Conservation (phyloP, 2,888 invertebrate species). For the Buathra laborator region DNA sequence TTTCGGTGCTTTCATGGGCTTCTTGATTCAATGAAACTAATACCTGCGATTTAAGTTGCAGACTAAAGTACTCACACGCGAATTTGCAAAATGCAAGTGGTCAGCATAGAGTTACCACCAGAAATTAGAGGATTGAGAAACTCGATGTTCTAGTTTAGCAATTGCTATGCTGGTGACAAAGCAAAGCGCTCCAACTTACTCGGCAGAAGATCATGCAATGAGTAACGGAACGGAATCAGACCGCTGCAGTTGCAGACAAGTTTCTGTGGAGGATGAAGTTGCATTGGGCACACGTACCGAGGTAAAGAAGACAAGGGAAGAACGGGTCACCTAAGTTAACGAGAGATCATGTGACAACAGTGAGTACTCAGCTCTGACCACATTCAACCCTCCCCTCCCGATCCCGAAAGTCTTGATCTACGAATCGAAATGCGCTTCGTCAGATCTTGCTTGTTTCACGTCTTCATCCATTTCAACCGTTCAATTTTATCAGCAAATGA, state of each 20-base stretch:
- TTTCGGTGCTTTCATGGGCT: neutral
- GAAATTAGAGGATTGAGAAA: conserved; percentile 6
- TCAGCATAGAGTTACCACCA: neutral
- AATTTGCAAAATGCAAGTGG: no score
- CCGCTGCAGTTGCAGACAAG: neutral
- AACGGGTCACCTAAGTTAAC: conserved; percentile 25
- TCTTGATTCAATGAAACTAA: neutral
- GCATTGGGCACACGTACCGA: neutral
- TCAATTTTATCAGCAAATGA: neutral
- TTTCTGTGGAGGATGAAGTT: conserved; percentile 33
- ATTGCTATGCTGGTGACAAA: conserved; percentile 17
- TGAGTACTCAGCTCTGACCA: conserved; percentile 31
- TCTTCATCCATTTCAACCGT: neutral
- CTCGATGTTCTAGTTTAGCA: conserved; percentile 22
- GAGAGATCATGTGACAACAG: conserved; percentile 7
- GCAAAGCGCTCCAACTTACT: neutral
- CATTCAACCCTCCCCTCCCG: conserved; percentile 28
- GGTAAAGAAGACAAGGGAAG: neutral
- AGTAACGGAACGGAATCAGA: conserved; percentile 33
- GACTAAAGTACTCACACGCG: no score
- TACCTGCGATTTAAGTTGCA: no score
- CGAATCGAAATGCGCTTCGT: neutral
- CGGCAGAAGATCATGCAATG: conserved; percentile 38
- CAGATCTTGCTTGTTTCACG: neutral
- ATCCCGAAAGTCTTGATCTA: conserved; percentile 3